These are phyloP conservation scores for Bufotes viridis DNA, from an alignment of 2,797 vertebrate species.

Conservation along the genomic window DNA sequence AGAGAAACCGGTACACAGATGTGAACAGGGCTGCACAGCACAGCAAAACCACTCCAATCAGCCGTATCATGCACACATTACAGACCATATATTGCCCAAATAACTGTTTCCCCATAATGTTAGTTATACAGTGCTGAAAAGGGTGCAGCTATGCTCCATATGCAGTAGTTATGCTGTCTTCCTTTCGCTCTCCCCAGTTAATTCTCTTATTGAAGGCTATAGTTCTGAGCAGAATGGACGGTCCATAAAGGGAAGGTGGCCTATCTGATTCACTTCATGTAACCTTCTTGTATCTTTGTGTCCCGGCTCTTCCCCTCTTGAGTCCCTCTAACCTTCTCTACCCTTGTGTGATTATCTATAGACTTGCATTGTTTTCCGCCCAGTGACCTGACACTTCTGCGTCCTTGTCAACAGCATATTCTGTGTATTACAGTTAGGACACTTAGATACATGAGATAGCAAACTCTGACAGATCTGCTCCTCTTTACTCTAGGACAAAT, in stretches of 20 bases:
- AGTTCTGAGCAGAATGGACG: background rate
- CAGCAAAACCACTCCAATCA: background rate
- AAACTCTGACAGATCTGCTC: conserved; percentile 25
- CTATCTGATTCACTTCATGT: conserved; percentile 14
- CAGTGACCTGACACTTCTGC: conserved; percentile 55
- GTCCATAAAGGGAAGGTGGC: background rate
- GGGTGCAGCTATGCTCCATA: background rate
- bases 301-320: conserved; percentile 21
- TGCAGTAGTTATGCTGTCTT: background rate
- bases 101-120: background rate
- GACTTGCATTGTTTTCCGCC: conserved; percentile 53
- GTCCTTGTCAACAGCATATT: conserved; percentile 59
- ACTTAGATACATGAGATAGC: conserved; percentile 52
- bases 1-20: too few relatives aligned
- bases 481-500: conserved; percentile 12
- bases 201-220: background rate
- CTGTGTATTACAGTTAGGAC: conserved; percentile 46
- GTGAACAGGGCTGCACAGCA: too few relatives aligned
- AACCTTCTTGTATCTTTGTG: conserved; percentile 7
- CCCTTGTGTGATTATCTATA: conserved; percentile 52
- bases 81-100: background rate
- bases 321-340: conserved; percentile 52
- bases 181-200: background rate
- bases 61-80: background rate
- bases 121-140: background rate